Conservation (phyloP, 2,888 invertebrate species). For the Antitype chi region DNA sequence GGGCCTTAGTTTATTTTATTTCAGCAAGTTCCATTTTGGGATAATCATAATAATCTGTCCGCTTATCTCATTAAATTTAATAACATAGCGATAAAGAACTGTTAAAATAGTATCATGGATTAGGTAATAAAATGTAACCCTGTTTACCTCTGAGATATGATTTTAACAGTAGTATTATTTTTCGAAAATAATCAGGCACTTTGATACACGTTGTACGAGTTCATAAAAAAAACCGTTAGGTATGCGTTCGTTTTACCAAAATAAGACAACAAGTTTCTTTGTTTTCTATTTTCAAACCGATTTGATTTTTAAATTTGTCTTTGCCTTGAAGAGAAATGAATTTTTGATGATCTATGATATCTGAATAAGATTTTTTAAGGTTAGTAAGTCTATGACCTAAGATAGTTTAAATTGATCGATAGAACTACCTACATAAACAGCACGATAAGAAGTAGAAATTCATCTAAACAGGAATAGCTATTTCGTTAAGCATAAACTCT, state of each 20-base stretch:
- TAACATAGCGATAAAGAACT: conserved; percentile 37
- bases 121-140: conserved; percentile 73
- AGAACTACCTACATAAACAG: conserved; percentile 73
- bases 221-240: conserved; percentile 6
- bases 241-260: conserved; percentile 12
- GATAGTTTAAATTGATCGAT: conserved; percentile 67
- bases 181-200: conserved; percentile 74
- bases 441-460: conserved; percentile 69
- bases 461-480: conserved; percentile 68
- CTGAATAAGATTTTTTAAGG: conserved; percentile 44
- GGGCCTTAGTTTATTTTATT: neutral
- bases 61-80: conserved; percentile 37
- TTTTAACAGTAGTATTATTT: conserved; percentile 61
- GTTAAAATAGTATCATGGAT: conserved; percentile 43
- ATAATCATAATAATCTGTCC: conserved; percentile 5
- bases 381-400: conserved; percentile 59
- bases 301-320: neutral
- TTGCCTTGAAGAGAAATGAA: conserved; percentile 32
- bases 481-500: conserved; percentile 56
- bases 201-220: conserved; percentile 57
- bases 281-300: conserved; percentile 9
- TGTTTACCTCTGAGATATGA: conserved; percentile 84
- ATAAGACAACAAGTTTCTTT: neutral
- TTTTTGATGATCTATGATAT: conserved; percentile 42
- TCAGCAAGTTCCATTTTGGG: neutral